Conservation (phyloP, 2,797 vertebrate genomes). For the Schizopygopsis malacanthus region DNA sequence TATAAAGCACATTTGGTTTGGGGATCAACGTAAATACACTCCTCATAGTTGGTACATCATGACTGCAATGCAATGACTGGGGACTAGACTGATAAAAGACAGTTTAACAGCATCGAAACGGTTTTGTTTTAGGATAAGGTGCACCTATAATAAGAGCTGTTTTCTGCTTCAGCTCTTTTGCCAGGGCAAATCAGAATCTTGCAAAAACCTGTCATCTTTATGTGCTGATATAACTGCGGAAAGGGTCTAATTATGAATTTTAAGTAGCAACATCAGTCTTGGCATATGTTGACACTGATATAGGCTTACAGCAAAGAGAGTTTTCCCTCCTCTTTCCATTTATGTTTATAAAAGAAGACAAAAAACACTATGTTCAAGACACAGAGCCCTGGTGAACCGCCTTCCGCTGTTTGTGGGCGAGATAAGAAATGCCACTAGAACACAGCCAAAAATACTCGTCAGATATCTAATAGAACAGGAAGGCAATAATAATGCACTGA, state of each 20-base stretch:
- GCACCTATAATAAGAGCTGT: not conserved
- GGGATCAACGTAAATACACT: not conserved
- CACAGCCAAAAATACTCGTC: slow-evolving; percentile 43
- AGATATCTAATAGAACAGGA: slow-evolving; percentile 58
- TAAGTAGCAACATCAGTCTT: slow-evolving; percentile 32
- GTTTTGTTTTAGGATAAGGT: slow-evolving; percentile 13
- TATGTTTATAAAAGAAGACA: slow-evolving; percentile 27
- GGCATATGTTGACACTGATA: slow-evolving; percentile 26
- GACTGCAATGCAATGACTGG: not conserved
- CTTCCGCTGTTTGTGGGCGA: slow-evolving; percentile 46
- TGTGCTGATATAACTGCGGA: slow-evolving; percentile 30
- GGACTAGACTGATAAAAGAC: not conserved
- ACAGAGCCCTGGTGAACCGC: slow-evolving; percentile 34
- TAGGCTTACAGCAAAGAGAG: slow-evolving; percentile 3
- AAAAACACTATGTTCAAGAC: slow-evolving; percentile 35
- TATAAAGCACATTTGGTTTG: not conserved
- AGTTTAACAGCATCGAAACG: not conserved
- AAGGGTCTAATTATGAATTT: slow-evolving; percentile 34
- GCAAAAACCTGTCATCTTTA: slow-evolving; percentile 30
- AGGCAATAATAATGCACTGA: slow-evolving; percentile 52
- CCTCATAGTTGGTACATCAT: not conserved
- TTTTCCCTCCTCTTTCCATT: slow-evolving; percentile 22
- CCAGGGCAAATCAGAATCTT: slow-evolving; percentile 24
- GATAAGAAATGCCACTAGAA: slow-evolving; percentile 55
- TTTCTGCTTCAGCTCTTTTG: slow-evolving; percentile 37